phyloP scores from a whole-genome alignment of 2,797 vertebrate species.

The Micrastur ruficollis region DNA sequence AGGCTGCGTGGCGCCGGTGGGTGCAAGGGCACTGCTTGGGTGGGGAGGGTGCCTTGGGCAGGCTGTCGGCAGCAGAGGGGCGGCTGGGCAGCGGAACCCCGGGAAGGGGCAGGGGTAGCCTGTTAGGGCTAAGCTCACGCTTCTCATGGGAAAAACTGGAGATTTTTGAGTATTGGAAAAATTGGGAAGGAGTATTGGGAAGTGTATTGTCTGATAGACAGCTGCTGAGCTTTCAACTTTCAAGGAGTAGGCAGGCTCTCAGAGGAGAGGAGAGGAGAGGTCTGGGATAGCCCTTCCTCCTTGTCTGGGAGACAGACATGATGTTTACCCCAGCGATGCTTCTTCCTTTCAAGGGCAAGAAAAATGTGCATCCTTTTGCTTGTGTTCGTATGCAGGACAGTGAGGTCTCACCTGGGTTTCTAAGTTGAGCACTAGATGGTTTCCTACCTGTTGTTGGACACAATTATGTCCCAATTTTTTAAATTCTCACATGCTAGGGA shows the following conservation, averaged over 20 bases:
- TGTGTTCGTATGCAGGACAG: not conserved
- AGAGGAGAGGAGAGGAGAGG: not conserved
- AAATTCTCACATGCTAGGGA: not conserved
- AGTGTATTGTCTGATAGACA: not conserved
- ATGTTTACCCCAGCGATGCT: not conserved
- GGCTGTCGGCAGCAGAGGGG: accelerated
- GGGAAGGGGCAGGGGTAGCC: not conserved
- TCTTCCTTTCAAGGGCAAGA: not conserved
- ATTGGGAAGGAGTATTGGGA: not conserved
- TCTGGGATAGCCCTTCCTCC: not conserved
- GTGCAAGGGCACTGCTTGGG: not conserved
- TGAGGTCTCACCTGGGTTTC: not conserved
- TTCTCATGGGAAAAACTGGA: not conserved
- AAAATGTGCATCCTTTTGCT: not conserved
- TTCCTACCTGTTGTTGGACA: not conserved
- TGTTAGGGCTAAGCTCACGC: not conserved
- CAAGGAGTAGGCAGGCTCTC: not conserved
- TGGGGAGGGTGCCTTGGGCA: not conserved
- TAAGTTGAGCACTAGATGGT: not conserved
- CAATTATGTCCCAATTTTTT: not conserved
- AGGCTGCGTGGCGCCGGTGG: accelerated
- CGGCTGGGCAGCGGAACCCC: not conserved
- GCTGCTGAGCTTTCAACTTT: not conserved
- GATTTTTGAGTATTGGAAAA: not conserved
- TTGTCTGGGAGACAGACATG: not conserved